Base-by-base conservation (phyloP, 2,888 invertebrate species). In the Pantelozetes paolii region DNA sequence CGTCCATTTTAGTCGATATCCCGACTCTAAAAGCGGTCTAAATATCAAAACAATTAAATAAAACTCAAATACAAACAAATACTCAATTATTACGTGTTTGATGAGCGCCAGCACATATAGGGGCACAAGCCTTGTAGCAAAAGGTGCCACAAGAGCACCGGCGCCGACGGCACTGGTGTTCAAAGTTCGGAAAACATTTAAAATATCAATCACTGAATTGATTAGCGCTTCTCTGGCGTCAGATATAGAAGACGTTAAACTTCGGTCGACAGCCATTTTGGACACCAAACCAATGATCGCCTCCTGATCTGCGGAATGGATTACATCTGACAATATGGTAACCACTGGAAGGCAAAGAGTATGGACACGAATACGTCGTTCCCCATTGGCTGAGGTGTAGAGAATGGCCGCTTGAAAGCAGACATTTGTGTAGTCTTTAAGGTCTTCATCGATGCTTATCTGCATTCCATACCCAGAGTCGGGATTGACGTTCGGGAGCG, bases 391-490 rank as follows among this genome's bases (percentile, higher is more conserved):
- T 23, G 92, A 96, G 1, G 99, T 99, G 82, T 99, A 99, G 0
- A 99, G 86, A 72, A 99, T 84, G 0, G 99, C 98, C 0, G 97
- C 97, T 86, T 99, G 99, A 86, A 99, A 97, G 85, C 94, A 95
- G 71, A 94, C 92, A 50, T 88, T 89, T 82, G 91, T 91, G 18
- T 90, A 86, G 79, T 96, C 96, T 0, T 89, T 85, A 3, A 96
- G 84, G 78, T 87, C 90, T 83, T 97, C 96, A 78, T 98, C 98
- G 72, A 98, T 94, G 1, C 94, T 88, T 76, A 96, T 89, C 85
- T 99, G 98, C 91, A 98, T 97, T 70, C 94, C 98, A 83, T 95
- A 97, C 23, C 94, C 97, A 6, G 95, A 91, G 84, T 99, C 99
- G 0, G 99, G 98, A 81, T 96, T 98, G 75, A 97, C 90, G 85